These are phyloP conservation scores for Yponomeuta evonymella DNA, from an alignment of 2,888 invertebrate genomes.

Conservation along the genomic window DNA sequence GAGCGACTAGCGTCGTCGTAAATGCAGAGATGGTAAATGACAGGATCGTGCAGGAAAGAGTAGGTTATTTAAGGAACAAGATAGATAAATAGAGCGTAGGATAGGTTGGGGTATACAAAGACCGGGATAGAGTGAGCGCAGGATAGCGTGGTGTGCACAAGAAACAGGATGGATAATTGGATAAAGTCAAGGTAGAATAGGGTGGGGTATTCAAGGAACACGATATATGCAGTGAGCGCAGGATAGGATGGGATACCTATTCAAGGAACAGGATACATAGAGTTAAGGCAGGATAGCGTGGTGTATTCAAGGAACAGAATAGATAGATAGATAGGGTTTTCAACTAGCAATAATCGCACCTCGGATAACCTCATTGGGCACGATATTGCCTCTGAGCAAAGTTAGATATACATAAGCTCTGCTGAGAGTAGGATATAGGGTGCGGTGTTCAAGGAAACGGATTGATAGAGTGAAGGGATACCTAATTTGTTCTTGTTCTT, in stretches of 20 bases:
- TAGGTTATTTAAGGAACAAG: background rate
- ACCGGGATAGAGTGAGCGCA: background rate
- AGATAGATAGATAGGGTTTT: too few relatives aligned
- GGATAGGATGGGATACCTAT: background rate
- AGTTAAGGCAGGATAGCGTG: background rate
- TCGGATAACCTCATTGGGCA: too few relatives aligned
- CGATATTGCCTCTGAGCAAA: too few relatives aligned
- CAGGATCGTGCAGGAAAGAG: background rate
- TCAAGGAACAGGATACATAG: background rate
- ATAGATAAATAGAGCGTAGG: background rate
- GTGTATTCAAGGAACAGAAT: background rate
- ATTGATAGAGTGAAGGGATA: background rate
- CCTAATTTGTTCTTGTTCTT: conserved; percentile 39
- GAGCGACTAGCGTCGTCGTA: too few relatives aligned
- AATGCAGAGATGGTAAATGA: background rate
- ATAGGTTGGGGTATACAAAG: background rate
- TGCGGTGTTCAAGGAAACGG: background rate
- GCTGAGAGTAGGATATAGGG: background rate
- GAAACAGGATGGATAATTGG: too few relatives aligned
- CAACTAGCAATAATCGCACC: too few relatives aligned
- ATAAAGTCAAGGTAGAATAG: background rate
- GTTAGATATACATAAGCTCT: too few relatives aligned
- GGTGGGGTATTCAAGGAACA: too few relatives aligned
- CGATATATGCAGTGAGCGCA: background rate
- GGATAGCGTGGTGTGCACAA: background rate